These are phyloP conservation scores for Melanostoma mellinum DNA, from an alignment of 2,888 invertebrate species.

Conservation along the genomic window DNA sequence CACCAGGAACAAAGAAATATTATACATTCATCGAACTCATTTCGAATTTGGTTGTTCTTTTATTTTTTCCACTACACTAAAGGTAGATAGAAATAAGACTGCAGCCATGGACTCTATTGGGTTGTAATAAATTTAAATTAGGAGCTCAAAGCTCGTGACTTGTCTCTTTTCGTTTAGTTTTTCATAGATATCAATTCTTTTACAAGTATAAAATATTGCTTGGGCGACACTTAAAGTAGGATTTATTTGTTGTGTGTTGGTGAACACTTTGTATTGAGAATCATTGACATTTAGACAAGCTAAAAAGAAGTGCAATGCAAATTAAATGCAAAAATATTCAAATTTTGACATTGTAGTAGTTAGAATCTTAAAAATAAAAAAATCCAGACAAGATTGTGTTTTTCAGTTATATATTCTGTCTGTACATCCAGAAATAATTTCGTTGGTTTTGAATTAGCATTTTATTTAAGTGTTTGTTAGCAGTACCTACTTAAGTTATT, in stretches of 20 bases:
- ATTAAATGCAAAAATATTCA: neutral
- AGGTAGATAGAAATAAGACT: conserved; percentile 39
- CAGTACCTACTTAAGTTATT: too few relatives aligned
- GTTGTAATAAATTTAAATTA: conserved; percentile 38
- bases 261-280: neutral
- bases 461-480: too few relatives aligned
- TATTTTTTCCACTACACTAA: conserved; percentile 24
- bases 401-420: too few relatives aligned
- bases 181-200: conserved; percentile 18
- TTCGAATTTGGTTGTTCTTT: conserved; percentile 37
- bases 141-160: conserved; percentile 53
- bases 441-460: too few relatives aligned
- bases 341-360: neutral
- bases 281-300: neutral
- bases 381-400: too few relatives aligned
- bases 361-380: neutral
- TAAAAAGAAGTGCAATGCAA: too few relatives aligned
- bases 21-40: conserved; percentile 34
- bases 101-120: conserved; percentile 26
- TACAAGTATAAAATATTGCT: conserved; percentile 14
- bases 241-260: conserved; percentile 36
- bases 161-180: conserved; percentile 30
- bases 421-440: too few relatives aligned
- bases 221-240: conserved; percentile 33
- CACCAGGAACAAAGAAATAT: conserved; percentile 29